phyloP scores from a whole-genome alignment of 2,797 vertebrate genomes.

The Macroramphosus scolopax region DNA sequence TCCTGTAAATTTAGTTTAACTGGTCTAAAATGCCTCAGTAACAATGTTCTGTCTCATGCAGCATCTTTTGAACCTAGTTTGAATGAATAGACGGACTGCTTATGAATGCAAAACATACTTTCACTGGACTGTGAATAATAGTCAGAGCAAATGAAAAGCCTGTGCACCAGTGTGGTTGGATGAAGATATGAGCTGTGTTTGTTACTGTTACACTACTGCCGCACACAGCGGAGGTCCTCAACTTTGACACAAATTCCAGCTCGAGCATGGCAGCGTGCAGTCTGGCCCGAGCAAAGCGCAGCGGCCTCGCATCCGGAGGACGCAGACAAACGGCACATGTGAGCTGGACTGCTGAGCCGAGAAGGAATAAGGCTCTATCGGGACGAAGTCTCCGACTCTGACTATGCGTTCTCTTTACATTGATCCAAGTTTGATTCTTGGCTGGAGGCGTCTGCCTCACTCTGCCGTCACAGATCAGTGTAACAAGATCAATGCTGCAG shows the following conservation, averaged over 20 bases:
- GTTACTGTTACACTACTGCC: conserved; percentile 39
- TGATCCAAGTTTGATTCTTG: neutral
- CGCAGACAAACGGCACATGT: conserved; percentile 41
- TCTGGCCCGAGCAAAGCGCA: conserved; percentile 52
- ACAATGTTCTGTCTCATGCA: too few species aligned
- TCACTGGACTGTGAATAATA: conserved; percentile 42
- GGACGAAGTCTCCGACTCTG: conserved; percentile 13
- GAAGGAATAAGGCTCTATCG: conserved; percentile 8
- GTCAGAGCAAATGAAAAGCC: conserved; percentile 44
- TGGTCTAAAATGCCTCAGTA: too few species aligned
- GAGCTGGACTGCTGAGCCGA: conserved; percentile 10
- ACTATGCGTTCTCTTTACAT: conserved; percentile 10
- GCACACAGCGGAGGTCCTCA: conserved; percentile 40
- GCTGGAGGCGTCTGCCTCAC: too few species aligned
- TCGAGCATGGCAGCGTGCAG: conserved; percentile 37
- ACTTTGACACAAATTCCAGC: conserved; percentile 66
- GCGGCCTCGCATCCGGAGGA: conserved; percentile 24
- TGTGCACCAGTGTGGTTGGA: conserved; percentile 32
- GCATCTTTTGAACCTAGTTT: conserved; percentile 17
- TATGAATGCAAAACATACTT: conserved; percentile 38
- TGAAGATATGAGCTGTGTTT: conserved; percentile 25
- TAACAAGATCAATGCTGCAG: too few species aligned
- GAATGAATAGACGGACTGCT: conserved; percentile 19
- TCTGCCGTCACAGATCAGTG: too few species aligned
- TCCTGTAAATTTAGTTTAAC: too few species aligned